Base-by-base conservation (phyloP, 1,140 invertebrate genomes). In the Hesperophylax magnus region DNA sequence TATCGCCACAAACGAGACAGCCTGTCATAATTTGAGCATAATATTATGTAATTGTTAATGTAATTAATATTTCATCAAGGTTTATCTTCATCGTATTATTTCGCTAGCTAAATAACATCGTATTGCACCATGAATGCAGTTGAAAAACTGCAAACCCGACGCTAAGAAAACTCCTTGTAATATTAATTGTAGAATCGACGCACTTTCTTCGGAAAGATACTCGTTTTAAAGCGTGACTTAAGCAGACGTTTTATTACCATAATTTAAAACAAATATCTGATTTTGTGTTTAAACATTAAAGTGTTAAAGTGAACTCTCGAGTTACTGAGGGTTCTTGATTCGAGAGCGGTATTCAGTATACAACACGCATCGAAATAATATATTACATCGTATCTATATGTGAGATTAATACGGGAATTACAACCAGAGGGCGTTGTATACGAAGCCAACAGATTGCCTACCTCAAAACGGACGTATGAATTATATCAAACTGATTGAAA, bases 231-330 rank as follows among this genome's bases (percentile, higher is more conserved):
- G 88, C 89, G 89, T 90, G 89, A 90, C 89, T 89, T 86, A 86
- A 86, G 84, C 88, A 84, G 89, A 90, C 89, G 88, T 89, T 90
- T 90, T 90, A 90, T 90, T 90, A 90, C 89, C 89, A 90, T 90
- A 90, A 90, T 90, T 90, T 90, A 90, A 90, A 90, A 89, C 89
- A 90, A 90, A 90, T 90, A 90, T 90, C 89, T 90, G 89, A 90
- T 90, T 89, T 88, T 89, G 86, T 88, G 89, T 88, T 86, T 86
- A 85, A 84, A 87, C 87, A 89, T 89, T 90, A 90, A 89, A 89
- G 89, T 90, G 89, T 90, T 90, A 89, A 84, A 90, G 80, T 82
- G 80, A 80, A 82, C 80, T 82, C 83, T 84, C 81, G 83, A 78
- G 82, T 84, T 84, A 84, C 82, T 31, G 78, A 58, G 47, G 78